Percentiles rank a stretch among this genome's conserved stretches.
Conservation (phyloP, 2,888 invertebrate genomes). For the Bibio marci region DNA sequence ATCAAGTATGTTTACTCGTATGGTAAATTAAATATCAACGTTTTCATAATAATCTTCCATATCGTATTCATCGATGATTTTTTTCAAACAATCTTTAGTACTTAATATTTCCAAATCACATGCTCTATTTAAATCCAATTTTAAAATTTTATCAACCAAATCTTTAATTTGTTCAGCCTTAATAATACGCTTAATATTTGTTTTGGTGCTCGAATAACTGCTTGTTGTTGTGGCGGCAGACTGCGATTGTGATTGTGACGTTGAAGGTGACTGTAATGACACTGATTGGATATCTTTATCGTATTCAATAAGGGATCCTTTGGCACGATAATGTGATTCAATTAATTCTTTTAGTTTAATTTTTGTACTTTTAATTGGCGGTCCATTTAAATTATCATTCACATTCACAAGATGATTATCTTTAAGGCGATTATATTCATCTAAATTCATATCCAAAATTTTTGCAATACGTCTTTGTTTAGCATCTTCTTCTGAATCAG, state of each 20-base stretch:
- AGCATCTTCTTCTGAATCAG: neutral
- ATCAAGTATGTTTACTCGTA: too few relatives aligned
- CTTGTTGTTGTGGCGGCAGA: conserved; percentile 1
- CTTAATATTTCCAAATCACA: conserved; percentile 31
- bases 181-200: conserved; percentile 13
- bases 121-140: conserved; percentile 30
- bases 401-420: neutral
- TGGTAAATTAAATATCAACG: too few relatives aligned
- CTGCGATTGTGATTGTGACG: neutral
- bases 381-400: neutral
- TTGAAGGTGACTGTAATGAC: neutral
- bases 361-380: conserved; percentile 14
- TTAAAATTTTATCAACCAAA: conserved; percentile 31
- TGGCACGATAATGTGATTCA: conserved; percentile 22
- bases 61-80: conserved; percentile 30
- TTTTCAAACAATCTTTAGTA: conserved; percentile 32
- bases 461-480: conserved; percentile 1
- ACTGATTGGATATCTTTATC: neutral
- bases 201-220: conserved; percentile 2
- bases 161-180: conserved; percentile 28
- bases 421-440: neutral
- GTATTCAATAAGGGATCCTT: conserved; percentile 22
- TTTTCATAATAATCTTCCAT: too few relatives aligned
- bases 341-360: conserved; percentile 22
- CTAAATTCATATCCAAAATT: neutral